phyloP scores from a whole-genome alignment of 2,113 vertebrate species.

The Phodopus roborovskii region DNA sequence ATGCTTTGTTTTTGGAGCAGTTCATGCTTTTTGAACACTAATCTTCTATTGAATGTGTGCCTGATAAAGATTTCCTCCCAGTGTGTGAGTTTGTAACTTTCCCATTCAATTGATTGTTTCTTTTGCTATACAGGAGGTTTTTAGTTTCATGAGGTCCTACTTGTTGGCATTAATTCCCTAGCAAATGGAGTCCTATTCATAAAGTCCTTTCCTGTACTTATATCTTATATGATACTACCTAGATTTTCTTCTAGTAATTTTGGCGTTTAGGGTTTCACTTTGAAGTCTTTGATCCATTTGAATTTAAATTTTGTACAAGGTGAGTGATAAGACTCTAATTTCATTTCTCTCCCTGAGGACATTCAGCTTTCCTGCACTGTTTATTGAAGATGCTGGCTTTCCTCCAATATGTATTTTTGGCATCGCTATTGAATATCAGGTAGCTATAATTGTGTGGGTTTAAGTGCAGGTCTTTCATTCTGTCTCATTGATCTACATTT shows the following conservation, averaged over 20 bases:
- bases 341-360: background rate
- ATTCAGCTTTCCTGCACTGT: background rate
- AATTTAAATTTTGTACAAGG: background rate
- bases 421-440: background rate
- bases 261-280: background rate
- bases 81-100: background rate
- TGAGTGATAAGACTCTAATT: slow-evolving; percentile 3
- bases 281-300: background rate
- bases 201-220: background rate
- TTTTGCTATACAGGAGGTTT: background rate
- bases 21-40: no score
- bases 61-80: background rate
- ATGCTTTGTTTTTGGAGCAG: background rate
- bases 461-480: background rate
- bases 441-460: background rate
- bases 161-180: background rate
- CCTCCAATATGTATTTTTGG: background rate
- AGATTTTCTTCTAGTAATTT: background rate
- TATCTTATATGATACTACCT: background rate
- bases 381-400: background rate
- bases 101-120: background rate
- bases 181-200: background rate
- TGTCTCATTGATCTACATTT: background rate
- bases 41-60: background rate
- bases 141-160: background rate